Evolutionary conservation across 64 coral and sea anemone species (phyloP), one percentile per base, ranked within the genome.

Genomic region (Stichodactyla mertensii): DNA sequence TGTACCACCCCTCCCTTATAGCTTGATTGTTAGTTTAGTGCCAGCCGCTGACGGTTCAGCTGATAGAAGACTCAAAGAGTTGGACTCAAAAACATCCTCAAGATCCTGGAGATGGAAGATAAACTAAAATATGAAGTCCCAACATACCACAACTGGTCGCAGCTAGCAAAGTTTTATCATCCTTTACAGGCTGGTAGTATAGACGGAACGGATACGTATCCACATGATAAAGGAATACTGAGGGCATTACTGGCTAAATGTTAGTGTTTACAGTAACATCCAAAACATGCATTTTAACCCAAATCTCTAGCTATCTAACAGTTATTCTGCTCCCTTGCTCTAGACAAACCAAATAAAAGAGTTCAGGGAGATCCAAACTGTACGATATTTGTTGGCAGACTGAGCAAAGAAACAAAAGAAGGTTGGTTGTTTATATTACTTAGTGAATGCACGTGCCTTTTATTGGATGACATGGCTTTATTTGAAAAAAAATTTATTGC

Each of bases 151-250:
- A 87, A 93, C 88, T 99, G 97, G 97, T 82, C 91, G 4, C 97
- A 93, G 6, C 69, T 90, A 12, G 97, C 97, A 53, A 99, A 85
- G 71, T 92, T 88, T 52, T 99, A 99, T 70, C 97, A 99, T 77
- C 97, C 97, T 0, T 83, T 99, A n/a, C 92, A 99, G 67, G 97
- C 97, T 28, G 97, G 97, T 11, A 99, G 97, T 82, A 99, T 99
- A 69, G 97, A 99, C 82, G 97, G 97, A 0, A 99, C 97, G 51
- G 97, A 99, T 79, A 82, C 86, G 16, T 57, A 57, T 26, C 88
- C 97, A 55, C 97, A 99, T 61, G 97, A 99, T 53, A 89, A 83
- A 61, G 97, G 85, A 55, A 87, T 99, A 66, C n/a, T 79, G 6
- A 79, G 97, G 85, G 97, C 97, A 52, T 86, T 95, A 59, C 58